A percentile compares a stretch with the other conserved stretches of the same genome.
These are phyloP conservation scores for Calameuta idolon DNA, from an alignment of 2,888 invertebrate species.

Conservation along the genomic window DNA sequence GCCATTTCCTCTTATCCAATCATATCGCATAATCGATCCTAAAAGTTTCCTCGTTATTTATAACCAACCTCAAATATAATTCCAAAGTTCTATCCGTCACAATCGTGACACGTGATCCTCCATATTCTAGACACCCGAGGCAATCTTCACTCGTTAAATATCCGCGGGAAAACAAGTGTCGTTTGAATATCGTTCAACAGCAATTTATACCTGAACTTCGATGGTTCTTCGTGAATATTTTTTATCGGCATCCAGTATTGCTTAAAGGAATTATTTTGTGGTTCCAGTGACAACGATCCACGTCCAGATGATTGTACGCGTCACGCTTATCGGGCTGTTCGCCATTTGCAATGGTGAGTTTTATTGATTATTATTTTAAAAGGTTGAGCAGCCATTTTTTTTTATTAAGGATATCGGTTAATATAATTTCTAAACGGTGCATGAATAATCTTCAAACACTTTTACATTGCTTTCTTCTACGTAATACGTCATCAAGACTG, in stretches of 20 bases:
- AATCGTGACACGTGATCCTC: background rate
- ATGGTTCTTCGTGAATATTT: background rate
- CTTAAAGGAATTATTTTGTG: background rate
- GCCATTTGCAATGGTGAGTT: constrained; percentile 44
- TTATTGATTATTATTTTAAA: background rate
- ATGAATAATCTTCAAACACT: background rate
- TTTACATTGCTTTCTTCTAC: background rate
- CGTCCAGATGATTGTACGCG: constrained; percentile 45
- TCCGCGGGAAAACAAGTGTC: background rate
- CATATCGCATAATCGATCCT: background rate
- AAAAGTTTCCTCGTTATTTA: background rate
- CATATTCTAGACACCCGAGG: background rate
- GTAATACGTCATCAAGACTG: background rate
- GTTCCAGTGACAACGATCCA: constrained; percentile 17
- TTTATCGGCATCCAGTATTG: background rate
- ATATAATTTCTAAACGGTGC: background rate
- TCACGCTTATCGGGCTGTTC: constrained; percentile 39
- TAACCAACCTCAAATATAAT: background rate
- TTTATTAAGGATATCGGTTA: background rate
- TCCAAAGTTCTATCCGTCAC: background rate
- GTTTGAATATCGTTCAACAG: background rate
- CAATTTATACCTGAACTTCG: background rate
- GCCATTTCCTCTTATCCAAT: background rate
- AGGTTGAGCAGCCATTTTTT: background rate
- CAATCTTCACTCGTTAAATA: background rate